A percentile compares a stretch with the other conserved stretches of the same genome.
Conservation (phyloP, 2,888 invertebrate genomes). For the Drosophila ezoana region DNA sequence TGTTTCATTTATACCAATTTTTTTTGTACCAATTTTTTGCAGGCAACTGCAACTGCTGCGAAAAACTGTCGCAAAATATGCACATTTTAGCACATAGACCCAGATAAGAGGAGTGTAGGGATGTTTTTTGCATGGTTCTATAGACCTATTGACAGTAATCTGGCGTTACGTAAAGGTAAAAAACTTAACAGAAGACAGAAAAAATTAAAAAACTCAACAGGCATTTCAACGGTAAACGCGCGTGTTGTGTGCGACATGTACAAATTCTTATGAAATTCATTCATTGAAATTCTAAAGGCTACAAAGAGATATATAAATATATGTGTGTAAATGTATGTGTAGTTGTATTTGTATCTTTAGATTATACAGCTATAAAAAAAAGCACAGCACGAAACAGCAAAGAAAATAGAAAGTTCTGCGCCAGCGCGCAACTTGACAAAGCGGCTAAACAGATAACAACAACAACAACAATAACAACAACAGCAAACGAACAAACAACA, state of each 20-base stretch:
- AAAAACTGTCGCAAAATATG: slow-evolving; percentile 18
- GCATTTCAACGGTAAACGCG: slow-evolving; percentile 30
- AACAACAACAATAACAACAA: slow-evolving; percentile 23
- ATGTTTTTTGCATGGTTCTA: slow-evolving; percentile 29
- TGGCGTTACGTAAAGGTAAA: slow-evolving; percentile 45
- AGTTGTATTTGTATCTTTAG: background rate
- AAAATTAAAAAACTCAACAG: slow-evolving; percentile 21
- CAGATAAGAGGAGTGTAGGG: slow-evolving; percentile 56
- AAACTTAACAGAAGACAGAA: background rate
- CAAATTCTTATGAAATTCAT: slow-evolving; percentile 38
- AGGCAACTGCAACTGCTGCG: slow-evolving; percentile 26
- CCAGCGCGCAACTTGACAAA: slow-evolving; percentile 37
- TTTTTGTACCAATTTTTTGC: slow-evolving; percentile 22
- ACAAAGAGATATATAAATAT: slow-evolving; percentile 7
- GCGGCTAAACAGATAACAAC: slow-evolving; percentile 31
- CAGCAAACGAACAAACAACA: slow-evolving; percentile 24
- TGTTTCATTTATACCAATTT: slow-evolving; percentile 39
- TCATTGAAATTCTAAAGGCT: slow-evolving; percentile 70
- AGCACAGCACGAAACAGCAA: slow-evolving; percentile 69
- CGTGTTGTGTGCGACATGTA: slow-evolving; percentile 3
- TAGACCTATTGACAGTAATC: slow-evolving; percentile 24
- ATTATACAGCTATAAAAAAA: slow-evolving; percentile 27
- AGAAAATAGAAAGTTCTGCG: slow-evolving; percentile 84
- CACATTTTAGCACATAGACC: slow-evolving; percentile 70
- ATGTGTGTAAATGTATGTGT: too few species aligned